These are phyloP conservation scores for Rotaria sp. DNA, from an alignment of 2,888 invertebrate species.

Conservation along the genomic window DNA sequence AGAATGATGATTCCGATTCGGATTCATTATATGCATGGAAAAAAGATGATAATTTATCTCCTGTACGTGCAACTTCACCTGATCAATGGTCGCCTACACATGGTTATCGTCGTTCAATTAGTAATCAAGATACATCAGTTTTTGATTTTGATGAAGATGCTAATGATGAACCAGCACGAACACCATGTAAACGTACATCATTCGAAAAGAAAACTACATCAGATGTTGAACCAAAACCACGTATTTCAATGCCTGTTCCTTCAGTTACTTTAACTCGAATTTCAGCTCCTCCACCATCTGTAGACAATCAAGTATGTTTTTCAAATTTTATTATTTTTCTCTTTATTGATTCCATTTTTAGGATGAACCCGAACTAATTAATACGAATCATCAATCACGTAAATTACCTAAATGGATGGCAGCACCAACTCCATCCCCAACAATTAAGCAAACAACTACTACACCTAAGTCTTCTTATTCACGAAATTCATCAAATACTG, in stretches of 20 bases:
- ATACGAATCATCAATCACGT: background rate
- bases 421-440: background rate
- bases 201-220: background rate
- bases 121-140: background rate
- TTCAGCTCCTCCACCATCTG: background rate
- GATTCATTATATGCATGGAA: background rate
- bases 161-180: background rate
- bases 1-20: background rate
- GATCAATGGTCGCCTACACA: background rate
- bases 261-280: background rate
- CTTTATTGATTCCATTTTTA: background rate
- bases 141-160: slow-evolving; percentile 3
- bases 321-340: background rate
- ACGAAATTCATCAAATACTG: background rate
- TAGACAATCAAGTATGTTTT: background rate
- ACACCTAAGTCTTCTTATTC: background rate
- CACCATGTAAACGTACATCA: background rate
- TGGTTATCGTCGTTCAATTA: background rate
- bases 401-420: background rate
- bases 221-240: background rate
- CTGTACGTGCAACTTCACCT: background rate
- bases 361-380: background rate
- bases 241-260: background rate
- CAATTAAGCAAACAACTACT: background rate
- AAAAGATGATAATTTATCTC: background rate